phyloP scores from a whole-genome alignment of 2,113 vertebrate species.

The Archocentrus centrarchus region DNA sequence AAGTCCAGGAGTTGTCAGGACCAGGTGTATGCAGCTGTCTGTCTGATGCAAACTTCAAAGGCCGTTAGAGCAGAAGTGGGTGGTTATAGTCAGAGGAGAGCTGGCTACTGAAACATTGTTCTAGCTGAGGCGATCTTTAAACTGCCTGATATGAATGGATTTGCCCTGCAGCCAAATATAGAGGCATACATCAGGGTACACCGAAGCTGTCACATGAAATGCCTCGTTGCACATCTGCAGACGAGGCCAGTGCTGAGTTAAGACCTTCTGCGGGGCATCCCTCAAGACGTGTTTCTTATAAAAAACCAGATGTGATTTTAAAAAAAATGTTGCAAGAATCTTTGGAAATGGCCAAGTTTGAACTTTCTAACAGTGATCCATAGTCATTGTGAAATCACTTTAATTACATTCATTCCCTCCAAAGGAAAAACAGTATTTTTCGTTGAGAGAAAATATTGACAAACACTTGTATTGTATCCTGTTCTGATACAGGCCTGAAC shows the following conservation, averaged over 20 bases:
- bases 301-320: conserved; percentile 1
- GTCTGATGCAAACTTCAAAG: conserved; percentile 59
- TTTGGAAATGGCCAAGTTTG: neutral
- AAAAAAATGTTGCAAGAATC: neutral
- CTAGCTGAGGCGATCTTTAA: conserved; percentile 28
- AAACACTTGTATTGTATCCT: neutral
- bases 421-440: neutral
- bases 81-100: conserved; percentile 7
- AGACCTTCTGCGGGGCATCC: neutral
- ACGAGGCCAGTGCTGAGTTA: conserved; percentile 2
- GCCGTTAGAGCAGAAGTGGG: conserved; percentile 4
- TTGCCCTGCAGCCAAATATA: conserved; percentile 26
- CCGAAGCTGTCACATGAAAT: conserved; percentile 36
- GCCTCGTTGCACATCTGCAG: conserved; percentile 46
- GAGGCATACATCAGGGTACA: conserved; percentile 40
- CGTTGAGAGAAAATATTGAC: neutral
- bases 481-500: conserved; percentile 16
- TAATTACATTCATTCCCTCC: neutral
- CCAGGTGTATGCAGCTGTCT: conserved; percentile 74
- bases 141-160: conserved; percentile 25
- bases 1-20: neutral
- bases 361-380: neutral
- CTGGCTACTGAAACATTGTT: conserved; percentile 14
- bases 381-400: neutral
- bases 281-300: neutral